These are phyloP conservation scores for Polyommatus iphigenia DNA, from an alignment of 2,888 invertebrate species.

Conservation along the genomic window DNA sequence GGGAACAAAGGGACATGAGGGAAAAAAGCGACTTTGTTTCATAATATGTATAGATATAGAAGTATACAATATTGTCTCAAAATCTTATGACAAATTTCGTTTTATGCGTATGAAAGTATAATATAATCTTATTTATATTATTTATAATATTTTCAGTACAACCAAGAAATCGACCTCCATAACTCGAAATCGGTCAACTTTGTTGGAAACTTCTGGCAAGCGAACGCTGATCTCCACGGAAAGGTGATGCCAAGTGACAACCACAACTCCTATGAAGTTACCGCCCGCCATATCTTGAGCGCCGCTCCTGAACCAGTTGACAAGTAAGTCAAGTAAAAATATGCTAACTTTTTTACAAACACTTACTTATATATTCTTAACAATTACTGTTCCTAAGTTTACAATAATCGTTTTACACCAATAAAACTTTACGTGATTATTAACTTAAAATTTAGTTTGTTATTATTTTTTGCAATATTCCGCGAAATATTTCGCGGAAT, in stretches of 20 bases:
- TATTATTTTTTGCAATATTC: no score
- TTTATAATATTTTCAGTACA: slow-evolving; percentile 52
- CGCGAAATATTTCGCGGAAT: no score
- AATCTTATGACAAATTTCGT: neutral
- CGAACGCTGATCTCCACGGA: slow-evolving; percentile 73
- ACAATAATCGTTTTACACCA: no score
- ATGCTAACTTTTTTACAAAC: no score
- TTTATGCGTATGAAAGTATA: neutral
- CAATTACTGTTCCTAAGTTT: no score
- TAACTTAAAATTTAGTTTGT: no score
- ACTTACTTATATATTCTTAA: no score
- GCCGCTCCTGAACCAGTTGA: slow-evolving; percentile 44
- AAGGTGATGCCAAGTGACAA: slow-evolving; percentile 54
- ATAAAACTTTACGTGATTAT: neutral
- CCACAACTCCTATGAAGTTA: slow-evolving; percentile 80
- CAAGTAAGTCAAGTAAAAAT: slow-evolving; percentile 39
- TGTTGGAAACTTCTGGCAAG: slow-evolving; percentile 64
- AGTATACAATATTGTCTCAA: neutral
- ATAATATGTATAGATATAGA: no score
- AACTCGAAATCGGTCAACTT: slow-evolving; percentile 74
- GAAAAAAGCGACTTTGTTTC: no score
- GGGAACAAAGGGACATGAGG: no score
- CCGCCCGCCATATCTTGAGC: slow-evolving; percentile 70
- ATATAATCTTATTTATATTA: neutral
- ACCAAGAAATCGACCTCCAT: slow-evolving; percentile 58